Percentiles rank a stretch among this genome's conserved stretches.
Conservation (phyloP, 2,113 vertebrate genomes). For the Toxotes chatareus region DNA sequence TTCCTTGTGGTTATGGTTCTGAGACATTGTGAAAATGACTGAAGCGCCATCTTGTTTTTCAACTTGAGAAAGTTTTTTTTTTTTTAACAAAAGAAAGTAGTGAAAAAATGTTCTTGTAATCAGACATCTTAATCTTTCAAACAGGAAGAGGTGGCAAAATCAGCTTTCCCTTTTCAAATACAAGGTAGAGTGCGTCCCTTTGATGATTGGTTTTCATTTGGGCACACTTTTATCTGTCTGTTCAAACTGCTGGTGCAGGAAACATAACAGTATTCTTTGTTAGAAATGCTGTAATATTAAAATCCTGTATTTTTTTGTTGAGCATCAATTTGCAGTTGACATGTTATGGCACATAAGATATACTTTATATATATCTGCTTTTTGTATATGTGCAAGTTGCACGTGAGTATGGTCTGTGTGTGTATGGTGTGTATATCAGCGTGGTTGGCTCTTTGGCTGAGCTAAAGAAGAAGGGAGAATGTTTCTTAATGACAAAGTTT, state of each 20-base stretch:
- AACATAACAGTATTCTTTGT: neutral
- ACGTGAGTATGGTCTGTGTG: neutral
- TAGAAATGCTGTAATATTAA: neutral
- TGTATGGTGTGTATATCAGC: neutral
- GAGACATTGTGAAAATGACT: no score
- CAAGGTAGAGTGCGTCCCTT: neutral
- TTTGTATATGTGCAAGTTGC: no score
- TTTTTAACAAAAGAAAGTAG: neutral
- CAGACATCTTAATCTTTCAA: neutral
- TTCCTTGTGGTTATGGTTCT: no score
- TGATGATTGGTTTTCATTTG: constrained; percentile 12
- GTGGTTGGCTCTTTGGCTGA: neutral
- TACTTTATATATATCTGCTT: neutral
- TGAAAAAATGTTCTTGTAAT: neutral
- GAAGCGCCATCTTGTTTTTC: neutral
- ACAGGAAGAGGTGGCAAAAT: constrained; percentile 47
- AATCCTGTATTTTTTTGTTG: neutral
- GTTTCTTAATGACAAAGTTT: neutral
- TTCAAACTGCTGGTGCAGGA: neutral
- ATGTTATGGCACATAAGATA: neutral
- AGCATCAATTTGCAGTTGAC: neutral
- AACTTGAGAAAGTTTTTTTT: neutral
- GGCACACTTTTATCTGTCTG: neutral
- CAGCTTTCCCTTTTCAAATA: neutral
- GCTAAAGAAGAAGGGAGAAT: neutral